These are phyloP conservation scores for Aethina tumida DNA, from an alignment of 1,140 invertebrate genomes.

Conservation along the genomic window DNA sequence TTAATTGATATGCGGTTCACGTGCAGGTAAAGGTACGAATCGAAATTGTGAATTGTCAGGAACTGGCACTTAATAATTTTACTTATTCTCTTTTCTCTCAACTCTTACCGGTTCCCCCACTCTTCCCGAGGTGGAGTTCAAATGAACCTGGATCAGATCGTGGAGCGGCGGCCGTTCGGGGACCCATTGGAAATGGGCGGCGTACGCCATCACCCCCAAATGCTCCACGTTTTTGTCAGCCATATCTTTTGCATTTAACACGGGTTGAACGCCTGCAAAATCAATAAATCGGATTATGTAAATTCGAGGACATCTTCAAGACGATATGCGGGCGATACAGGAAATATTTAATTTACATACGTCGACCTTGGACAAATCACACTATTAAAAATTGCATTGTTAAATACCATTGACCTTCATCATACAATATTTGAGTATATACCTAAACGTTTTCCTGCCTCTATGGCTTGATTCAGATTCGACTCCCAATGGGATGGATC, in stretches of 20 bases:
- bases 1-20: too few relatives aligned
- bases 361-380: conserved; percentile 1
- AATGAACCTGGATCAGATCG: conserved; percentile 62
- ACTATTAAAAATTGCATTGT: not conserved
- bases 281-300: not conserved
- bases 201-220: conserved; percentile 92
- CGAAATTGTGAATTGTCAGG: too few relatives aligned
- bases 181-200: conserved; percentile 79
- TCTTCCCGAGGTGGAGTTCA: conserved; percentile 70
- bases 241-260: conserved; percentile 88
- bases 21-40: too few relatives aligned
- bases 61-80: too few relatives aligned
- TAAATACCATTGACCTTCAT: too few relatives aligned
- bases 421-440: conserved; percentile 12
- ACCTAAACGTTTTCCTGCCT: conserved; percentile 54
- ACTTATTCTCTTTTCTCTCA: conserved; percentile 7
- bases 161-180: conserved; percentile 70
- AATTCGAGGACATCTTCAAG: not conserved
- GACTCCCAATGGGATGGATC: conserved; percentile 71
- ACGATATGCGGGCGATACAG: conserved; percentile 2
- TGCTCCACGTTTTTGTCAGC: conserved; percentile 89
- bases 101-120: conserved; percentile 71
- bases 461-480: conserved; percentile 65
- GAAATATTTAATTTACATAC: not conserved
- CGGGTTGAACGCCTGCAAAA: conserved; percentile 69